Evolutionary conservation across 1,140 invertebrate species (phyloP), one percentile per base, ranked within the genome.

Genomic region (Zelostemma sp.): DNA sequence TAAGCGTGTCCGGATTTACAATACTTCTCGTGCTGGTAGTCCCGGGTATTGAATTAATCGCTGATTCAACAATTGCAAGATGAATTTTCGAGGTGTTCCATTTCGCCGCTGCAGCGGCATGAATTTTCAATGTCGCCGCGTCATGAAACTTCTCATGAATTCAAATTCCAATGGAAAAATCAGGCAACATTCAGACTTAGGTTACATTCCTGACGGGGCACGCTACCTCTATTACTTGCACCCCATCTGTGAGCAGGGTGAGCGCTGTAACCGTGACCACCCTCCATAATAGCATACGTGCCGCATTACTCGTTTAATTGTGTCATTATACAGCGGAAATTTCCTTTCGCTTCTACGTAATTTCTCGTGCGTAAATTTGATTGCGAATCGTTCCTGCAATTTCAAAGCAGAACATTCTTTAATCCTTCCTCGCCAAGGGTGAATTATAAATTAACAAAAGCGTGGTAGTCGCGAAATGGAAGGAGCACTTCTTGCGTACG

Each of bases 291-390:
- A 62, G 46, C 58, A 59, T 71, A 71, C 58, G 59, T 63, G 58
- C 46, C 46, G 49, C 53, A 62, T 70, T 65, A 62, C 57, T 66
- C 62, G 62, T 62, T 66, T 71, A 71, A 71, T 71, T 59, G 62
- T 58, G 56, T 62, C 68, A 71, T 71, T 62, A 55, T 62, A 58
- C 48, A 56, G 35, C 61, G 61, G 57, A 70, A 57, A 64, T 70
- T 58, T 70, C 61, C 53, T 61, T 67, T 66, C 15, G 57, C 63
- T 50, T 41, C 63, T 55, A n/a, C 15, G 50, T 59, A 67, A 67
- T 67, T 60, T 12, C 43, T 55, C 43, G 50, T 60, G 19, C 63
- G 63, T 51, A 41, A 51, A 67, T 56, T 56, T 53, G 38, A 57
- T 61, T 33, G 25, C 41, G 47, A 38, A 33, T 28, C 51, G 17